These are phyloP conservation scores for Ptychadena robeensis DNA, from an alignment of 2,797 vertebrate genomes.

Conservation along the genomic window DNA sequence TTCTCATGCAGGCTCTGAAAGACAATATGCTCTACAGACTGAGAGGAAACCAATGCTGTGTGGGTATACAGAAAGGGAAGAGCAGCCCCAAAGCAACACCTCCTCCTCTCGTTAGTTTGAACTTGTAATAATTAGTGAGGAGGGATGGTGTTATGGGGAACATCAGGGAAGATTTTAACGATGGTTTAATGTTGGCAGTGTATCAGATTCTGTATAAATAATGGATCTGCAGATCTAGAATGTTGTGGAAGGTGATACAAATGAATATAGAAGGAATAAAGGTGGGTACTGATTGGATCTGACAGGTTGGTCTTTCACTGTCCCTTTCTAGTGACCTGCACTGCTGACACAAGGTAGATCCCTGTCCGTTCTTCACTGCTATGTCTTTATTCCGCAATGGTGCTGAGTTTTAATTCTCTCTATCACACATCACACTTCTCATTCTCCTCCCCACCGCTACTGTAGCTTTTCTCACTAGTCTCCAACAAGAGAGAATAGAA, in stretches of 20 bases:
- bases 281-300: neutral
- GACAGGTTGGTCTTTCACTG: conserved; percentile 2
- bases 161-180: neutral
- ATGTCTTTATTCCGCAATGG: neutral
- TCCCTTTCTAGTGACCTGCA: neutral
- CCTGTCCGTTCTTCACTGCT: neutral
- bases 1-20: neutral
- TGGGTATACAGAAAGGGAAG: neutral
- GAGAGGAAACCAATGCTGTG: no score
- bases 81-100: neutral
- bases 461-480: neutral
- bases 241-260: neutral
- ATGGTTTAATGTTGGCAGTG: neutral
- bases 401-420: neutral
- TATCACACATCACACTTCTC: neutral
- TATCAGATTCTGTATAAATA: neutral
- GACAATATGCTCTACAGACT: neutral
- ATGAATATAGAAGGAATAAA: conserved; percentile 30
- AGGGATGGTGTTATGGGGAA: neutral
- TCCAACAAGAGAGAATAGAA: no score
- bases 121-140: neutral
- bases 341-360: neutral
- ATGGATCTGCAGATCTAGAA: neutral
- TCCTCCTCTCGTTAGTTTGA: neutral
- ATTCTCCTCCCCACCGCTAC: neutral